Evolutionary conservation across 1,140 invertebrate species (phyloP), one percentile per base, ranked within the genome.

Genomic region (Drosophila willistoni): DNA sequence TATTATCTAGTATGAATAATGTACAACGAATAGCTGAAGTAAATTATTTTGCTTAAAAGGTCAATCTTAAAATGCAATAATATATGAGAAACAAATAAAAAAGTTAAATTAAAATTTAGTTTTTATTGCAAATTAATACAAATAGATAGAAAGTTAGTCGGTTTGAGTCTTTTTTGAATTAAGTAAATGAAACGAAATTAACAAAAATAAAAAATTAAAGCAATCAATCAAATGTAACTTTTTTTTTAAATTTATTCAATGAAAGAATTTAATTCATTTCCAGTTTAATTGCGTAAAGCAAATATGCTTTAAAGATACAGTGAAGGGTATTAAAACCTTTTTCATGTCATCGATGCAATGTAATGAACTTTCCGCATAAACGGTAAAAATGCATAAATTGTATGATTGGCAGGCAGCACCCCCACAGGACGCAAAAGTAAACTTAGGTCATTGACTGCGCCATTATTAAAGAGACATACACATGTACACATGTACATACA

Each of bases 391-490:
- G 22, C 17, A 51, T 51, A 51, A 51, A 51, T 51, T 51, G 44
- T 51, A 22, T 51, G 44, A 51, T 51, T 51, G 44, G 44, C 44
- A 51, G 44, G 44, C 44, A 12, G 29, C 33, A 59, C 56, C 56
- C 33, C 56, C 56, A 36, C 56, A 36, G 56, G 56, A 59, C 17
- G 56, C 33, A 59, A 36, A 57, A 51, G 44, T 59, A 59, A 59
- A 39, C 14, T 59, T 59, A 42, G 71, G 73, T 77, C 73, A 75
- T 76, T 77, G 73, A 76, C 73, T 78, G 74, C 74, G 33, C 41
- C 36, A 65, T 63, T 71, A 61, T 64, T 44, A 57, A 66, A 51
- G 25, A 41, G 42, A 51, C n/a, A 63, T 61, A 29, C 22, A 3
- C 1, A 29, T 29, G 5, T 25, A n/a, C n/a, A n/a, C n/a, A 25